These are phyloP conservation scores for Coranthus polyacanthus DNA, from an alignment of 2,797 vertebrate species.

Conservation along the genomic window DNA sequence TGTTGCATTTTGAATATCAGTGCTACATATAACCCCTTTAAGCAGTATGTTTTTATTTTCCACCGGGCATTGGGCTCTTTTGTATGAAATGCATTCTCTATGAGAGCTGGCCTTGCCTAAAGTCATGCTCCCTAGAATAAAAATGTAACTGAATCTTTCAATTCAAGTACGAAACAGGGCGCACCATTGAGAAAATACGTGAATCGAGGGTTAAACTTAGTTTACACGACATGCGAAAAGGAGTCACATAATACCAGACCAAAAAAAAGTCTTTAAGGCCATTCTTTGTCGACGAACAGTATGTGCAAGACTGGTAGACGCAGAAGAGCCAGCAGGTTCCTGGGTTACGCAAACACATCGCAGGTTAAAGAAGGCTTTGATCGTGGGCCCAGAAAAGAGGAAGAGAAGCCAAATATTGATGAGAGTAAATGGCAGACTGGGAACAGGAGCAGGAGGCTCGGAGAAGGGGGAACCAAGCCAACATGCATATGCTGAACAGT, in stretches of 20 bases:
- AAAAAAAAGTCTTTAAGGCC: too few species aligned
- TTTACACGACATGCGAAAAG: too few species aligned
- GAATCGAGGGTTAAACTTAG: too few species aligned
- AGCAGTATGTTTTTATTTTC: too few species aligned
- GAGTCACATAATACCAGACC: background rate
- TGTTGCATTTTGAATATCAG: too few species aligned
- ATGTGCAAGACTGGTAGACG: constrained; percentile 2
- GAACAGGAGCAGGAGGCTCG: constrained; percentile 10
- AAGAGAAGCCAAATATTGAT: constrained; percentile 42
- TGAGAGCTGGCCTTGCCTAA: too few species aligned
- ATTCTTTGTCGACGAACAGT: background rate
- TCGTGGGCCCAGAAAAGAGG: constrained; percentile 14
- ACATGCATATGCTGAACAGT: constrained; percentile 15
- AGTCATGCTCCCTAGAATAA: background rate
- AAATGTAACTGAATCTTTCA: background rate
- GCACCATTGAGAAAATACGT: too few species aligned
- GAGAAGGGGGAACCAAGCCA: background rate
- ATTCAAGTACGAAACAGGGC: background rate
- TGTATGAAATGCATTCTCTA: too few species aligned
- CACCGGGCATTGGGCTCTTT: too few species aligned
- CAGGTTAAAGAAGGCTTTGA: constrained; percentile 31
- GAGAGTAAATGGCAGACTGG: constrained; percentile 21
- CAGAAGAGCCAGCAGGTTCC: constrained; percentile 16
- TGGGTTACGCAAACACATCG: constrained; percentile 37
- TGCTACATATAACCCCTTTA: too few species aligned